Conservation (phyloP, 2,888 invertebrate genomes). For the Dryobota labecula region DNA sequence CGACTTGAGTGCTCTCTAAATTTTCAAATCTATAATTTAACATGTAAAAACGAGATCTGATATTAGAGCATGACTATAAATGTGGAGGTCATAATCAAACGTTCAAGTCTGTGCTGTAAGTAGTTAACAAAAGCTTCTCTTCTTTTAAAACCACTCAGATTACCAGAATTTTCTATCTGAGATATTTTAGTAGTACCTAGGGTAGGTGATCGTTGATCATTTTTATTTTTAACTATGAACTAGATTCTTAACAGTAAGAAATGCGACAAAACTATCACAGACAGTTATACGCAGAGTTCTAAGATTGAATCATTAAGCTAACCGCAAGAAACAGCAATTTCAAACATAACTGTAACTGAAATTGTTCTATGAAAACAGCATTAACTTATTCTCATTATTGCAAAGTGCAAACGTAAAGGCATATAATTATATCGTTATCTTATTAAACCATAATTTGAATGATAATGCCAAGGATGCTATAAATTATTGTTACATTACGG, state of each 20-base stretch:
- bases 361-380: slow-evolving; percentile 11
- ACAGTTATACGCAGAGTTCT: neutral
- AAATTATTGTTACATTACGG: slow-evolving; percentile 27
- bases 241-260: neutral
- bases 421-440: slow-evolving; percentile 6
- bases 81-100: too few species aligned
- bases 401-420: neutral
- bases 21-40: too few species aligned
- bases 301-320: neutral
- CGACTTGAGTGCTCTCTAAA: too few species aligned
- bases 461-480: slow-evolving; percentile 32
- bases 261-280: neutral
- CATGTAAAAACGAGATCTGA: too few species aligned
- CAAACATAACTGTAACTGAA: slow-evolving; percentile 5
- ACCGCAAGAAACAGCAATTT: slow-evolving; percentile 2
- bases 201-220: neutral
- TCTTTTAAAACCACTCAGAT: too few species aligned
- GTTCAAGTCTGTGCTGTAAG: too few species aligned
- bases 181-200: neutral
- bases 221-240: neutral
- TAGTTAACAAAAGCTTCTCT: too few species aligned
- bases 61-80: too few species aligned
- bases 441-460: slow-evolving; percentile 26
- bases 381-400: slow-evolving; percentile 1
- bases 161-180: too few species aligned